Conservation (phyloP, 2,113 vertebrate genomes). For the Periophthalmodon schlosseri region DNA sequence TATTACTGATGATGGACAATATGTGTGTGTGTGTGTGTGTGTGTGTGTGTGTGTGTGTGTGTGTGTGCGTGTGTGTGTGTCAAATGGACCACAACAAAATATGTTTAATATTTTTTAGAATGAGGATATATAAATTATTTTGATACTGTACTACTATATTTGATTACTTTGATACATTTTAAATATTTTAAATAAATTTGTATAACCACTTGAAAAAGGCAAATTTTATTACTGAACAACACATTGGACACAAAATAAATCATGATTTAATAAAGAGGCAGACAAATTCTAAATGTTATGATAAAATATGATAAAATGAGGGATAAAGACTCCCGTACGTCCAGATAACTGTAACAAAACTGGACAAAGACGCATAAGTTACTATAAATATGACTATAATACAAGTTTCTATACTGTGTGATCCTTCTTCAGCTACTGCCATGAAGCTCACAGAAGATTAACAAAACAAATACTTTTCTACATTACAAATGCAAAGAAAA, state of each 20-base stretch:
- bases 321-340: too few relatives aligned
- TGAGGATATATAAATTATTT: constrained; percentile 53
- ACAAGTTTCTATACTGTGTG: too few relatives aligned
- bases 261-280: background rate
- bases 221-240: background rate
- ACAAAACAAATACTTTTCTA: background rate
- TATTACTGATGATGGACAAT: constrained; percentile 23
- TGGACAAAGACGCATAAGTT: too few relatives aligned
- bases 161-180: background rate
- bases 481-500: background rate
- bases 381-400: too few relatives aligned
- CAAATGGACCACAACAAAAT: background rate
- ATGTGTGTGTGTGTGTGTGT: background rate
- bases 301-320: too few relatives aligned
- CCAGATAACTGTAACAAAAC: too few relatives aligned
- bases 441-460: background rate
- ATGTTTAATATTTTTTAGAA: constrained; percentile 25
- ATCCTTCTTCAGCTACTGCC: too few relatives aligned
- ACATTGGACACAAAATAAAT: background rate
- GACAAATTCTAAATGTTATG: too few relatives aligned
- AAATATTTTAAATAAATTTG: background rate
- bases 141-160: too few relatives aligned
- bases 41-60: too few relatives aligned
- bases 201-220: background rate
- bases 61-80: background rate